Conservation (phyloP, 2,888 invertebrate species). For the Tryphoninae sp. region DNA sequence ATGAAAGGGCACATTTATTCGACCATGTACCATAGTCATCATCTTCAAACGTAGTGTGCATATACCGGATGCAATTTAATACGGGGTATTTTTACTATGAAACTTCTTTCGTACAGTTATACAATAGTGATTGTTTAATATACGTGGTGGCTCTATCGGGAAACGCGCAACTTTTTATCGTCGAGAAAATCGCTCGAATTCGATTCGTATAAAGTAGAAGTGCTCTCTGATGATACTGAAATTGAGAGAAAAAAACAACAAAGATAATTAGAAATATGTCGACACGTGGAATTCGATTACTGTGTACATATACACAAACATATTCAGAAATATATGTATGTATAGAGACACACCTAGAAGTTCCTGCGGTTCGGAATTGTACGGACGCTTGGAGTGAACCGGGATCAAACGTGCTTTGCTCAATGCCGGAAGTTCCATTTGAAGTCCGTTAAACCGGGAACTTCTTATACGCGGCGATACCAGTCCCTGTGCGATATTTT, state of each 20-base stretch:
- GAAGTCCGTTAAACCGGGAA: no score
- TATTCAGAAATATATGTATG: background rate
- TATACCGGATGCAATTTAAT: conserved; percentile 66
- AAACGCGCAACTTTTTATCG: background rate
- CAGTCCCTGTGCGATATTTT: no score
- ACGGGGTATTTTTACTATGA: background rate
- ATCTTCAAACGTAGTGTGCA: conserved; percentile 38
- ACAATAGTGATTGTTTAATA: background rate
- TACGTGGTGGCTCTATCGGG: background rate
- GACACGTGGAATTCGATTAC: background rate
- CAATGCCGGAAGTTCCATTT: no score
- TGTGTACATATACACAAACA: background rate
- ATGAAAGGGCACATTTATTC: conserved; percentile 79
- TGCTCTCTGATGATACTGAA: background rate
- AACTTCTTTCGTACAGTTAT: background rate
- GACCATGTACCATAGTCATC: conserved; percentile 79
- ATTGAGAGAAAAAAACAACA: background rate
- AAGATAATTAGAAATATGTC: background rate
- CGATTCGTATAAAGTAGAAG: background rate
- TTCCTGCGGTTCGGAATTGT: no score
- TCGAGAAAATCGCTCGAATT: background rate
- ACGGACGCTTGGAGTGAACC: no score
- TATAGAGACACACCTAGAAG: background rate
- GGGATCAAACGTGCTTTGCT: no score
- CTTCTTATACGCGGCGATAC: no score